These are phyloP conservation scores for Gnathonemus echidnorhynchus DNA, from an alignment of 2,113 vertebrate species.

Conservation along the genomic window DNA sequence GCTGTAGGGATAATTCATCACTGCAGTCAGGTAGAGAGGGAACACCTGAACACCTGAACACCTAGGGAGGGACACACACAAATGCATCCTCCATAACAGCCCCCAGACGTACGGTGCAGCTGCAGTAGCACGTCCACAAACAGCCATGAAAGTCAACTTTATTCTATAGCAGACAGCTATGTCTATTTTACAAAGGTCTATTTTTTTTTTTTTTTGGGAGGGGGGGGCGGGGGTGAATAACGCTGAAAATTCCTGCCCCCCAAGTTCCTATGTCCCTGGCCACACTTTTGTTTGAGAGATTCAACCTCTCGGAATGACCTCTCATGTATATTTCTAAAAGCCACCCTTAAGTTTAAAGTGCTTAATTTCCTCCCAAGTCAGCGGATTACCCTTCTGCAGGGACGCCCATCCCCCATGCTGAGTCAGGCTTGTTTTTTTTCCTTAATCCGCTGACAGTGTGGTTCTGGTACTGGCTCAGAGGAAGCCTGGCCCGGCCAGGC, in stretches of 20 bases:
- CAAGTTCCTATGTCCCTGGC: neutral
- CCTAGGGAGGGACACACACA: neutral
- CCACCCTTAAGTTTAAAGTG: neutral
- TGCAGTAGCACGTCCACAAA: neutral
- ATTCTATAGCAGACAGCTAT: too few species aligned
- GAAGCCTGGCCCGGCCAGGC: neutral
- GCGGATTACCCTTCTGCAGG: neutral
- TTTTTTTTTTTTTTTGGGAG: too few species aligned
- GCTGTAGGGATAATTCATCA: neutral
- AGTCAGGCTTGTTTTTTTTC: neutral
- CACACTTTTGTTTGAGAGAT: neutral
- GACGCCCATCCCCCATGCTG: neutral
- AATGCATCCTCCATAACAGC: neutral
- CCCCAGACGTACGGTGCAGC: neutral
- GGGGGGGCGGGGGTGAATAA: neutral
- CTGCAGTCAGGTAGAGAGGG: neutral
- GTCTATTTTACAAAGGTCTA: neutral
- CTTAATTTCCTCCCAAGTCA: neutral
- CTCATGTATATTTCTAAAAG: neutral
- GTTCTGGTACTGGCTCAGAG: neutral
- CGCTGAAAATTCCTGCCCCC: neutral
- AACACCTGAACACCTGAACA: neutral
- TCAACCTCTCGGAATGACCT: neutral
- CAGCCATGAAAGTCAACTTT: neutral
- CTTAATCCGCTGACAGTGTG: neutral